Evolutionary conservation across 2,113 vertebrate genomes (phyloP).

Genomic region (Eretmochelys imbricata): DNA sequence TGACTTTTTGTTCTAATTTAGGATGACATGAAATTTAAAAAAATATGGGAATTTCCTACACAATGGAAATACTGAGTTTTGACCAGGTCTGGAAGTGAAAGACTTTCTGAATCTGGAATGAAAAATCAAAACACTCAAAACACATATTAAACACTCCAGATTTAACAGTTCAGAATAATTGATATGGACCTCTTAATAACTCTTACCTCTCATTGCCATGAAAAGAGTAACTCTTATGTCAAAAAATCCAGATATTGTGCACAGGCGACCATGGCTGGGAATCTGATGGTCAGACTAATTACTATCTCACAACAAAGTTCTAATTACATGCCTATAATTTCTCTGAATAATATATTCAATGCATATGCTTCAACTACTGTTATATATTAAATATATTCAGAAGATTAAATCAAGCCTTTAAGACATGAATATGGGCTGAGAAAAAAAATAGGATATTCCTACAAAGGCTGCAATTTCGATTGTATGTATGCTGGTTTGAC

Average conservation of each 20-base stretch:
- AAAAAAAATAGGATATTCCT: not conserved
- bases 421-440: not conserved
- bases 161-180: conserved; percentile 18
- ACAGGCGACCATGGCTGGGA: not conserved
- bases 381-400: not conserved
- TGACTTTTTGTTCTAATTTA: not conserved
- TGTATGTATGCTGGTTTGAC: not conserved
- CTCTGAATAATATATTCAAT: not conserved
- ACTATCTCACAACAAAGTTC: not conserved
- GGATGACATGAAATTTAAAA: not conserved
- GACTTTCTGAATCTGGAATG: not conserved
- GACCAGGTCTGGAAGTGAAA: conserved; percentile 40
- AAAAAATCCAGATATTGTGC: not conserved
- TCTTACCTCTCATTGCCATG: not conserved
- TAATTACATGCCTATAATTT: not conserved
- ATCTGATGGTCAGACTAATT: not conserved
- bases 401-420: not conserved
- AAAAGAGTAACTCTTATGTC: not conserved
- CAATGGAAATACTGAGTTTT: conserved; percentile 37
- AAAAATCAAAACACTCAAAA: conserved; percentile 63
- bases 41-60: conserved; percentile 25
- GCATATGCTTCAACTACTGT: not conserved
- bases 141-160: conserved; percentile 43
- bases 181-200: conserved; percentile 44
- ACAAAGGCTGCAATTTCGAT: not conserved